A percentile compares a stretch with the other conserved stretches of the same genome.
Evolutionary conservation across 2,113 vertebrate genomes (phyloP).

Genomic region (Scartelaos histophorus): DNA sequence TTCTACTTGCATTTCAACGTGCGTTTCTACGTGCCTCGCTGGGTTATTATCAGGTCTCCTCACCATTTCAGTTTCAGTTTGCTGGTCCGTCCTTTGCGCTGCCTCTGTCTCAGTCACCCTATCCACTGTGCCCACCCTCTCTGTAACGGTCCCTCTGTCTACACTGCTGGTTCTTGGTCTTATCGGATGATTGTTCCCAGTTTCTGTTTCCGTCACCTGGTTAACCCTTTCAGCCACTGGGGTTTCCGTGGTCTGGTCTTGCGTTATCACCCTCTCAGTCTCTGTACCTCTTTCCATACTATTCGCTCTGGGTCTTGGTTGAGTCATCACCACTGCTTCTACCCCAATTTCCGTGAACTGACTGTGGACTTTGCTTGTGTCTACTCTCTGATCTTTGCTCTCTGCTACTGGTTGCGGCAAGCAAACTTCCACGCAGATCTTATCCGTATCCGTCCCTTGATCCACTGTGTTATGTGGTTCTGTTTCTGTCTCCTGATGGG

Average conservation of each 20-base stretch:
- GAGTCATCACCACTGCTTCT: constrained; percentile 27
- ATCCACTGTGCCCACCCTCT: constrained; percentile 42
- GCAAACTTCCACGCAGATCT: constrained; percentile 61
- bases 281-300: constrained; percentile 68
- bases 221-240: constrained; percentile 22
- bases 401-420: constrained; percentile 21
- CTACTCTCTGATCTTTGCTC: constrained; percentile 34
- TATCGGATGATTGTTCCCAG: constrained; percentile 54
- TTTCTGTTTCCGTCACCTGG: constrained; percentile 68
- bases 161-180: constrained; percentile 67
- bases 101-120: constrained; percentile 67
- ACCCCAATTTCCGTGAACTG: constrained; percentile 19
- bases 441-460: constrained; percentile 70
- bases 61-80: constrained; percentile 59
- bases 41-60: constrained; percentile 50
- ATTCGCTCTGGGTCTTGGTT: constrained; percentile 60
- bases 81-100: constrained; percentile 53
- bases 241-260: constrained; percentile 67
- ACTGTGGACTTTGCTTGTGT: constrained; percentile 1
- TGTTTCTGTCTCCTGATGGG: constrained; percentile 66
- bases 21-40: constrained; percentile 40
- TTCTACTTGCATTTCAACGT: constrained; percentile 28
- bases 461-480: constrained; percentile 60
- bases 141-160: constrained; percentile 62
- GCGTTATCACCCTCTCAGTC: constrained; percentile 61